These are phyloP conservation scores for Microplitis deprimator DNA, from an alignment of 2,888 invertebrate genomes.

Conservation along the genomic window DNA sequence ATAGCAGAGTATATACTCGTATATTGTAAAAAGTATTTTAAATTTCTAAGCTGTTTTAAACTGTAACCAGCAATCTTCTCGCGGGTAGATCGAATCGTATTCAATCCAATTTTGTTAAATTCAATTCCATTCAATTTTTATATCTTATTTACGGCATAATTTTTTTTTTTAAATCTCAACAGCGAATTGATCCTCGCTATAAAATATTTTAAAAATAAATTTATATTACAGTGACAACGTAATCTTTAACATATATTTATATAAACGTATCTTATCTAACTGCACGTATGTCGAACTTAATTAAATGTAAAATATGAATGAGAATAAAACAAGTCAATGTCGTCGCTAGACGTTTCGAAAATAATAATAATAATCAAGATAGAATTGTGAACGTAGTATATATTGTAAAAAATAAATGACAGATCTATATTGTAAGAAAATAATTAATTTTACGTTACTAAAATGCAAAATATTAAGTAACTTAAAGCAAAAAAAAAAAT, in stretches of 20 bases:
- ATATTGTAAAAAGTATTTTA: neutral
- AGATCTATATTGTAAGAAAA: neutral
- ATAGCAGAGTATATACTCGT: neutral
- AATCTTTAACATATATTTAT: neutral
- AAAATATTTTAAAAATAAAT: neutral
- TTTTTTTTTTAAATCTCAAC: neutral
- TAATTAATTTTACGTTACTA: neutral
- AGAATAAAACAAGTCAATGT: slow-evolving; percentile 1
- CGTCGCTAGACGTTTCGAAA: neutral
- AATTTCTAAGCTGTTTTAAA: neutral
- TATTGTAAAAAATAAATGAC: neutral
- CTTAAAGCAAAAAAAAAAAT: neutral
- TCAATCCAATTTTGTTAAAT: neutral
- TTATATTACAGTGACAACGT: neutral
- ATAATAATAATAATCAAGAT: neutral
- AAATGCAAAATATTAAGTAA: slow-evolving; percentile 7
- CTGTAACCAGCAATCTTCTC: slow-evolving; percentile 7
- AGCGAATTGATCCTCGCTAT: neutral
- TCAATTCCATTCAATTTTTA: neutral
- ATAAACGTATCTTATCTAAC: neutral
- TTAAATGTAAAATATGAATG: neutral
- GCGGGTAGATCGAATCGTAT: slow-evolving; percentile 17
- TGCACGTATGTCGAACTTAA: neutral
- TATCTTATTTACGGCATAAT: neutral
- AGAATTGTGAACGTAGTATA: slow-evolving; percentile 4